Evolutionary conservation across 2,888 invertebrate genomes (phyloP).

Genomic region (Gibbula magus): DNA sequence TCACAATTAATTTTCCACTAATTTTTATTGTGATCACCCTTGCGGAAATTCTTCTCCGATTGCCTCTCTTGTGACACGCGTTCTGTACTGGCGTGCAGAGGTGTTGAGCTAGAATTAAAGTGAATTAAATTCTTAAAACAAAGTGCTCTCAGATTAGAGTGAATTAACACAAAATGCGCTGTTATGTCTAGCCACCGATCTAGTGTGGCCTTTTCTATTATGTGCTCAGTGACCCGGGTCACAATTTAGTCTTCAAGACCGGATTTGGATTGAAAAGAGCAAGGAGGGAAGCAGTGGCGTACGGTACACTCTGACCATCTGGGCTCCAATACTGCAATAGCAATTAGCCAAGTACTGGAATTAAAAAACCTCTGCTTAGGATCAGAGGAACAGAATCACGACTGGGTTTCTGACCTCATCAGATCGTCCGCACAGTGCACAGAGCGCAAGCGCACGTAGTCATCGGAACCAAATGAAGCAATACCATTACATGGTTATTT

Average conservation of each 20-base stretch:
- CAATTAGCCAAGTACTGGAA: slow-evolving; percentile 9
- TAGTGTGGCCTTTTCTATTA: slow-evolving; percentile 14
- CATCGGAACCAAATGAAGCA: too few species aligned
- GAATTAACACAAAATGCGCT: slow-evolving; percentile 9
- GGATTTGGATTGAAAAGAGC: background rate
- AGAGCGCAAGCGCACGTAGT: too few species aligned
- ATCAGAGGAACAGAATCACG: slow-evolving; percentile 2
- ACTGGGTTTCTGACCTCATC: background rate
- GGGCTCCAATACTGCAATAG: background rate
- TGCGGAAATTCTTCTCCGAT: slow-evolving; percentile 20
- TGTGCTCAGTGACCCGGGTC: background rate
- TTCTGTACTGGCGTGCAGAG: background rate
- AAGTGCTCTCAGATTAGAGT: slow-evolving; percentile 24
- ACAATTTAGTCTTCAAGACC: background rate
- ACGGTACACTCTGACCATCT: background rate
- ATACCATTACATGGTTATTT: too few species aligned
- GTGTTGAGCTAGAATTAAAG: slow-evolving; percentile 21
- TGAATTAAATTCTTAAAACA: slow-evolving; percentile 24
- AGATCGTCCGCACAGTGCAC: too few species aligned
- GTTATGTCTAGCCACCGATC: slow-evolving; percentile 13
- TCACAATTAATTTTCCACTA: slow-evolving; percentile 46
- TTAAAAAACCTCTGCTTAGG: background rate
- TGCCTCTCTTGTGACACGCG: slow-evolving; percentile 10
- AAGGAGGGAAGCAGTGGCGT: background rate
- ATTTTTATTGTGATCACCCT: slow-evolving; percentile 23